Evolutionary conservation across 2,797 vertebrate genomes (phyloP), one percentile per base, ranked within the genome.

Genomic region (Macropus fuliginosus): DNA sequence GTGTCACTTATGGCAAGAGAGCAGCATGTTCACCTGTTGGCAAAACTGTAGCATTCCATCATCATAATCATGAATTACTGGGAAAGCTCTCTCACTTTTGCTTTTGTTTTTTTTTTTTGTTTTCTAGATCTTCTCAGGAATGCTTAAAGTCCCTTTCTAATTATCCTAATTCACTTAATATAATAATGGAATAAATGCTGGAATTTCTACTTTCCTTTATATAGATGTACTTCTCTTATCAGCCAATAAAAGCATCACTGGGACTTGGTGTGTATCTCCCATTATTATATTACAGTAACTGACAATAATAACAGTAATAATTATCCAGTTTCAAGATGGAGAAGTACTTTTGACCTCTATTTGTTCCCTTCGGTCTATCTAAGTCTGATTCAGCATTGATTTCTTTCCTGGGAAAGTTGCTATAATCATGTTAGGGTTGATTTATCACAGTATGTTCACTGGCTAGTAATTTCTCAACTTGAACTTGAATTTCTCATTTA

Each of bases 391-490:
- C 92, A 90, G 55, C 94, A 97, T 21, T 98, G 97, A 98, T 97
- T 97, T 98, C 57, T 97, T 97, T 96, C 97, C 95, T 95, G 96
- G 97, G 81, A 92, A 98, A 96, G 94, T 57, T 97, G 59, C 91
- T 97, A 91, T 95, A 98, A 97, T 97, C 96, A 95, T 92, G n/a
- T 98, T 97, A 96, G 29, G 66, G 93, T 50, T 96, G 93, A 97
- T 97, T 97, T 98, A 98, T 96, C 95, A 97, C 74, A 96, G 97
- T 34, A 59, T 81, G n/a, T 95, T 97, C 95, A 66, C 94, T 96
- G 89, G 59, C 81, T 96, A 97, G 94, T 95, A 97, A 98, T 97
- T 97, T 98, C 91, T 98, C 95, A 96, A 96, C 92, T 95, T 97
- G n/a, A 97, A 91, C 62, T 96, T 97, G 55, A 34, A 96, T 56